Evolutionary conservation across 1,140 invertebrate species (phyloP), one percentile per base, ranked within the genome.

Genomic region (Carposina sasakii): DNA sequence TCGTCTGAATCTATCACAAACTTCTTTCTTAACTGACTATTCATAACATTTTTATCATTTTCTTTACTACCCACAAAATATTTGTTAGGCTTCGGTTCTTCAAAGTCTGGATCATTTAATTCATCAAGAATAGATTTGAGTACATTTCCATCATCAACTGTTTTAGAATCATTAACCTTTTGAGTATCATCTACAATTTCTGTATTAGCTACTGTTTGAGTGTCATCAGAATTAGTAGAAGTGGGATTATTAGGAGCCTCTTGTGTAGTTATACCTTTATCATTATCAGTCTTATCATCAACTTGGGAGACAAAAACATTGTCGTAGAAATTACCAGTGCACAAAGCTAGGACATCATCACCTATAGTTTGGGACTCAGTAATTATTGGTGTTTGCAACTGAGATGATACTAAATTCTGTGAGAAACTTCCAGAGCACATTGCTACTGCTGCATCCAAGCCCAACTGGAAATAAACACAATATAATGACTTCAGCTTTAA

Each of bases 1-100:
- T 89, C 87, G 55, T 88, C 88, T 12, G 77, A 81, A 45, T 84
- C 76, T 21, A 84, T 84, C 0, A 75, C 48, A 19, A 84, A 72
- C 49, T 67, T 81, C 41, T 73, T 81, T 50, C 70, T 81, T n/a
- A 64, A 34, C 19, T 62, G 54, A 48, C 12, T 66, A 34, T 57
- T 53, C 16, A 45, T 37, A 15, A 45, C n/a, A 48, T 22, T 46
- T 2, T 31, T 17, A 4, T 44, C n/a, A 31, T 44, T 60, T 15
- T 62, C 50, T 40, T 63, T 55, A 16, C 33, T 48, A 41, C 51
- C 58, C 28, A 47, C 33, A 31, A 83, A 77, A 48, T 69, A 81
- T 45, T 69, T 75, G 22, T 76, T 70, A 28, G 53, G 60, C 50
- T 71, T 81, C 2, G 63, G 59, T n/a, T 49, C 45, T 19, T 73